A percentile compares a stretch with the other conserved stretches of the same genome.
Evolutionary conservation across 2,888 invertebrate species (phyloP).

Genomic region (Theretra japonica): DNA sequence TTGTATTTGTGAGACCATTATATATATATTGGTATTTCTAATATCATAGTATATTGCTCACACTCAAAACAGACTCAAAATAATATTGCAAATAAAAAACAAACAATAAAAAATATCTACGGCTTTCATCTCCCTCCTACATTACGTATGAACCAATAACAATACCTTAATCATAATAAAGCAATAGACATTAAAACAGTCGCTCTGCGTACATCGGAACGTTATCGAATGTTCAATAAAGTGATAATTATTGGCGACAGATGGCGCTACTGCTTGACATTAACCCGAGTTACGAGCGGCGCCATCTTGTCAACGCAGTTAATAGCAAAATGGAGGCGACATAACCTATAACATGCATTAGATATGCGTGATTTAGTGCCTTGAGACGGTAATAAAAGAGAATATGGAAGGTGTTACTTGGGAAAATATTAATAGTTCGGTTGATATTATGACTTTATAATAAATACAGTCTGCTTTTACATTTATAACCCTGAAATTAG

Average conservation of each 20-base stretch:
- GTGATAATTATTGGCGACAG: slow-evolving; percentile 30
- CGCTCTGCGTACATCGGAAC: slow-evolving; percentile 20
- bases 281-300: slow-evolving; percentile 18
- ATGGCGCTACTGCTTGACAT: slow-evolving; percentile 24
- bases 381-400: background rate
- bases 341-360: background rate
- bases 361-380: background rate
- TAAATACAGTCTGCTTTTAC: no score
- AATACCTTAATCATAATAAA: slow-evolving; percentile 18
- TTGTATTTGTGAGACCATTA: no score
- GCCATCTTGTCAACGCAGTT: slow-evolving; percentile 16
- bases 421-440: no score
- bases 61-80: no score
- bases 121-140: no score
- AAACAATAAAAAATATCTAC: no score
- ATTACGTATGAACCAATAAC: background rate
- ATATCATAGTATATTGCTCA: no score
- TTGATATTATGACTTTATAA: no score
- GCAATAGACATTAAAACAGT: slow-evolving; percentile 21
- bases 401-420: background rate
- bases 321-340: slow-evolving; percentile 11
- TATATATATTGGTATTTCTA: no score
- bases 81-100: no score
- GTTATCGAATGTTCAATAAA: slow-evolving; percentile 24
- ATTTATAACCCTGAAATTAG: no score